Evolutionary conservation across 2,888 invertebrate genomes (phyloP).

Genomic region (Macrophya alboannulata): DNA sequence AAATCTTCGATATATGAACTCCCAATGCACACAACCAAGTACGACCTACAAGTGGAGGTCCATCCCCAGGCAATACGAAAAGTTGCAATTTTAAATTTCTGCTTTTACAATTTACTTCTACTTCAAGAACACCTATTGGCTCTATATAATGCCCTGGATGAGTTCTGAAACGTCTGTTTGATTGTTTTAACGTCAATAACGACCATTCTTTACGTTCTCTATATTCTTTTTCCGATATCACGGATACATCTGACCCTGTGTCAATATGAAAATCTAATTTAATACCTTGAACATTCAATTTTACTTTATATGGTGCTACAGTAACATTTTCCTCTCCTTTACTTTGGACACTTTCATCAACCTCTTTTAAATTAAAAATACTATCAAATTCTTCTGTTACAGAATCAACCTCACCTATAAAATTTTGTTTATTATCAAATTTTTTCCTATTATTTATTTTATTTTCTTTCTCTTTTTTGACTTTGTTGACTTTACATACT

Average conservation of each 20-base stretch:
- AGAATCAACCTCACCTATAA: not conserved
- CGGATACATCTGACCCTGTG: constrained; percentile 53
- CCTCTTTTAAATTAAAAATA: not conserved
- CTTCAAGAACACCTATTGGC: not conserved
- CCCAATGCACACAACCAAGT: not conserved
- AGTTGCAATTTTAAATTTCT: not conserved
- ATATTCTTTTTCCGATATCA: constrained; percentile 49
- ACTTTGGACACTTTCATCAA: not conserved
- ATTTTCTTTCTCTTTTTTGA: not conserved
- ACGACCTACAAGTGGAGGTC: constrained; percentile 39
- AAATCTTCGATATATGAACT: too few species aligned
- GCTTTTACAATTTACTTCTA: not conserved
- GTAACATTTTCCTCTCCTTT: not conserved
- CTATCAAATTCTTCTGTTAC: not conserved
- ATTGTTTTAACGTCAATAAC: constrained; percentile 21
- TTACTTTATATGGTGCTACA: not conserved
- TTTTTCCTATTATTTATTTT: constrained; percentile 5
- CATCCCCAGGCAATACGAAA: constrained; percentile 25
- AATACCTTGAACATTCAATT: not conserved
- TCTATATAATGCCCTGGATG: constrained; percentile 41
- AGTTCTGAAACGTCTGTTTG: constrained; percentile 51
- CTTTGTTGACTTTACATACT: constrained; percentile 48
- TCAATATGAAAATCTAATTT: constrained; percentile 51
- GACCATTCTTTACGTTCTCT: not conserved
- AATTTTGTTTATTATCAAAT: not conserved